Base-by-base conservation (phyloP, 2,888 invertebrate species). In the Acanthopleura granulata region DNA sequence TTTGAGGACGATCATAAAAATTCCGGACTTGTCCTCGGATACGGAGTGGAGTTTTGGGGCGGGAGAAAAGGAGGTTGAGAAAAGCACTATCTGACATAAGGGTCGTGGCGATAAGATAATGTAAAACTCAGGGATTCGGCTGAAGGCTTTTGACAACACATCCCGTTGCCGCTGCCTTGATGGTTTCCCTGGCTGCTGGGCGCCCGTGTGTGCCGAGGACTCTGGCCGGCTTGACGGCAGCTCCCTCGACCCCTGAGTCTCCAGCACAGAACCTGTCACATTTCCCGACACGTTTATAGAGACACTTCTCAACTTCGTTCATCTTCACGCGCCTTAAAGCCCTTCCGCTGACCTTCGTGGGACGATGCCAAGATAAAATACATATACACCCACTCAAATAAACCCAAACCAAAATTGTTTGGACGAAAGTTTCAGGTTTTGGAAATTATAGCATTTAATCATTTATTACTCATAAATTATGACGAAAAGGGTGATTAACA, bases 31-130 rank as follows among this genome's bases (percentile, higher is more conserved):
- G 3, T 57, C 57, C 57, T 12, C 6, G 22, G 29, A 66, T 66
- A 22, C 25, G 16, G 25, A 66, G 22, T 12, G 1, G 22, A 66
- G 29, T 40, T 40, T 40, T 40, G 40, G 40, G 40, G 40, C 40
- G 40, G 40, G 40, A 40, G 40, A 40, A 40, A 40, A 40, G 40
- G 40, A 9, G 57, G n/a, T 57, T 27, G 66, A 66, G 66, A 66
- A 57, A 27, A 22, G 66, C 66, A 66, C 66, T 66, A 66, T 66
- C 66, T 66, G 66, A 66, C 66, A 66, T 66, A 25, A 66, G 16
- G 29, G 6, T 14, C 29, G 29, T 66, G 66, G 66, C 29, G 66
- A 18, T 66, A 66, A 66, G 66, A 66, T 25, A 22, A n/a, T 15
- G 25, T 12, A n/a, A 62, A 15, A 62, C 62, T 66, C 3, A 27